Percentiles rank a stretch among this genome's conserved stretches.
These are phyloP conservation scores for Cettia cetti DNA, from an alignment of 2,113 vertebrate species.

Conservation along the genomic window DNA sequence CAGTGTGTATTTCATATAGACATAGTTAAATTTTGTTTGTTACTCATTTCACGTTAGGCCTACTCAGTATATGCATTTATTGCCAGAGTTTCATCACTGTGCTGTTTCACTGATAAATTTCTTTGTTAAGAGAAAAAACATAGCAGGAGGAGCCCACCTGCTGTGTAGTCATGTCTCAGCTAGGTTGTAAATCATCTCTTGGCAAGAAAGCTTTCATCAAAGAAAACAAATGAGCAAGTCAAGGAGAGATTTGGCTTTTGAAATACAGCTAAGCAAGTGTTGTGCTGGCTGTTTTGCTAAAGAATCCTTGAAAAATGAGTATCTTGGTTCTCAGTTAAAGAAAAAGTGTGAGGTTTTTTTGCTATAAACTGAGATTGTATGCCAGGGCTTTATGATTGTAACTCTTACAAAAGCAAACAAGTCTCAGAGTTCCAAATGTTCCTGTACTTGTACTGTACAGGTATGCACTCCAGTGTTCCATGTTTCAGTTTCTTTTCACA, in stretches of 20 bases:
- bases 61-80: not conserved
- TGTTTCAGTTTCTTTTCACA: not conserved
- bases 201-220: not conserved
- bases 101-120: not conserved
- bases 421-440: not conserved
- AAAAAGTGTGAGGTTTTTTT: not conserved
- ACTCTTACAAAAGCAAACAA: not conserved
- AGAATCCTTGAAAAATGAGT: not conserved
- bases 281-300: not conserved
- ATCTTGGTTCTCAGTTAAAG: not conserved
- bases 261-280: not conserved
- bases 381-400: not conserved
- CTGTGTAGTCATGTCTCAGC: not conserved
- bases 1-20: not conserved
- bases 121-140: not conserved
- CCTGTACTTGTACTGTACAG: not conserved
- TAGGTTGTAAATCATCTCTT: not conserved
- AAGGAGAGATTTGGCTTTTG: not conserved
- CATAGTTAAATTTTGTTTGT: not conserved
- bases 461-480: not conserved
- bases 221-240: not conserved
- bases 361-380: not conserved
- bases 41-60: not conserved
- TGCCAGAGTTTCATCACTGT: not conserved
- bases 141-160: not conserved